Evolutionary conservation across 2,888 invertebrate genomes (phyloP), one percentile per base, ranked within the genome.

Genomic region (Aphidoletes aphidimyza): DNA sequence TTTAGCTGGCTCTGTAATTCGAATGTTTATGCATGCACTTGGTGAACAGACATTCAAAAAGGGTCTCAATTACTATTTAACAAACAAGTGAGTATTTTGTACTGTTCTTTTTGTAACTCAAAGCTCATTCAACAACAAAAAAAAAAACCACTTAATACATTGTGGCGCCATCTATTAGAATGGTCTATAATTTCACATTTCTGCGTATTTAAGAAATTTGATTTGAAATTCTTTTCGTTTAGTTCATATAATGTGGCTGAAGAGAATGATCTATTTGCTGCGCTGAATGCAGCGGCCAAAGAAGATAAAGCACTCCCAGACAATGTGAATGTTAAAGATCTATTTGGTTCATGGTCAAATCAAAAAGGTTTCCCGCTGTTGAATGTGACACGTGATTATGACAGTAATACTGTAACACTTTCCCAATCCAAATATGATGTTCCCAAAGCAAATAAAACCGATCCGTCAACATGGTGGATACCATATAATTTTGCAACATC

Each of bases 21-120:
- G 92, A 17, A 93, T 93, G 93, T 89, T 92, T 88, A 90, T 91
- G 69, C 91, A 92, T 85, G 90, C 91, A 87, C 88, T 92, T 11
- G 85, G 86, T 2, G 81, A 93, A 84, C 90, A 90, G 59, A 89
- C 91, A 5, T 93, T 94, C 89, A 90, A 91, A 85, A 88, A 89
- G 42, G 94, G 93, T 14, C 88, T 92, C 0, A 87, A 88, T 42
- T 88, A 88, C 69, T 92, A 92, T 88, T 87, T 91, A 0, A 87
- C 86, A 8, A 87, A 87, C 69, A 89, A 89, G 91, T 91, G 86
- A 89, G 90, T 88, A 45, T 81, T 26, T 30, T 26, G 14, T 54
- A 30, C 30, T 54, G n/a, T 54, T 54, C 17, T 22, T 22, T 54
- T 3, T n/a, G n/a, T 26, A 19, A 54, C 22, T 69, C 3, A n/a